phyloP scores from a whole-genome alignment of 2,797 vertebrate genomes.

The Paguma larvata region DNA sequence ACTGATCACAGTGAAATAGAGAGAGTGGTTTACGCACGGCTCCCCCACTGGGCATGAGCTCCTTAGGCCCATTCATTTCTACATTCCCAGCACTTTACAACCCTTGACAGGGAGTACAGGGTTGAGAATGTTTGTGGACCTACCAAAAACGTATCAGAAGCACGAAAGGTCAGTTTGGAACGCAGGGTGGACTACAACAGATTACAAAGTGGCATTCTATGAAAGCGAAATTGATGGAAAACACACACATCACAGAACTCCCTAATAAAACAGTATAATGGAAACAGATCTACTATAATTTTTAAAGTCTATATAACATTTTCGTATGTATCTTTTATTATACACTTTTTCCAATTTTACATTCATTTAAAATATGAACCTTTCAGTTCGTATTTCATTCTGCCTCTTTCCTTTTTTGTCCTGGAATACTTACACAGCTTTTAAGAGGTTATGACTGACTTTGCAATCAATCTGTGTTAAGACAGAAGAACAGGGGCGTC shows the following conservation, averaged over 20 bases:
- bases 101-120: background rate
- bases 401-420: background rate
- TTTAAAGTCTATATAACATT: conserved; percentile 3
- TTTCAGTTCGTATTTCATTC: conserved; percentile 6
- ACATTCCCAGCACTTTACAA: background rate
- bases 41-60: background rate
- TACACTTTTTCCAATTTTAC: background rate
- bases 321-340: background rate
- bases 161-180: background rate
- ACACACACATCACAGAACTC: background rate
- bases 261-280: background rate
- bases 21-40: background rate
- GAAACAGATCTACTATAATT: background rate
- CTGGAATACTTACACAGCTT: background rate
- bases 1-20: background rate
- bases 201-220: background rate
- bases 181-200: background rate
- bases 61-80: background rate
- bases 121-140: background rate
- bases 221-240: background rate
- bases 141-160: background rate
- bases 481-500: conserved; percentile 28
- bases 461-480: background rate
- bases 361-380: conserved; percentile 18
- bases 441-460: background rate